Evolutionary conservation across 2,888 invertebrate genomes (phyloP).

Genomic region (Nomada fabriciana): DNA sequence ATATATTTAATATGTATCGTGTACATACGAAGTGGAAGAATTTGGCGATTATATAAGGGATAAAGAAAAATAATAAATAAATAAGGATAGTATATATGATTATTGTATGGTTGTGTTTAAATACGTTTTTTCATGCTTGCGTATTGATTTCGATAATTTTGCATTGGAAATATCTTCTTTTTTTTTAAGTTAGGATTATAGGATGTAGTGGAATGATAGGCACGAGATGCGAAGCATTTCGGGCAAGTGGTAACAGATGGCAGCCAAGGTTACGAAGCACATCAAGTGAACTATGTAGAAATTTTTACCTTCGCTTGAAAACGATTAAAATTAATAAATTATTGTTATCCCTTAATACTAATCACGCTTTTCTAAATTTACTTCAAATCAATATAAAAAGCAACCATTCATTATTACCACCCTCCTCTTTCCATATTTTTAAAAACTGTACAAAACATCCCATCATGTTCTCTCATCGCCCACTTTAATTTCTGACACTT

Average conservation of each 20-base stretch:
- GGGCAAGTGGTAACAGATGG: constrained; percentile 39
- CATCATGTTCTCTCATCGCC: too few species aligned
- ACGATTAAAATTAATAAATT: not conserved
- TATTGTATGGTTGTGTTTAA: not conserved
- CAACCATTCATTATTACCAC: too few species aligned
- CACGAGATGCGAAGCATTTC: not conserved
- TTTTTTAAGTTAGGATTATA: too few species aligned
- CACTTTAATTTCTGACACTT: too few species aligned
- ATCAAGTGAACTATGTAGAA: too few species aligned
- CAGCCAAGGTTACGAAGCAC: constrained; percentile 7
- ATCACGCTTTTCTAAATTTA: too few species aligned
- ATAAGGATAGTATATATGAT: not conserved
- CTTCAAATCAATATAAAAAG: too few species aligned
- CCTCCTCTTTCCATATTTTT: too few species aligned
- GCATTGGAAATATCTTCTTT: not conserved
- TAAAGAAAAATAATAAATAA: not conserved
- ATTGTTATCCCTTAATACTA: not conserved
- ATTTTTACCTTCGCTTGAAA: too few species aligned
- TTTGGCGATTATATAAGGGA: constrained; percentile 1
- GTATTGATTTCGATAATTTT: not conserved
- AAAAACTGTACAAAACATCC: too few species aligned
- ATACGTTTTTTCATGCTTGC: not conserved
- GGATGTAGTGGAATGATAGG: not conserved
- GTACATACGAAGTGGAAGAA: not conserved
- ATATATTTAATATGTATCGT: constrained; percentile 9